Evolutionary conservation across 2,113 vertebrate species (phyloP).

Genomic region (Pteronura brasiliensis): DNA sequence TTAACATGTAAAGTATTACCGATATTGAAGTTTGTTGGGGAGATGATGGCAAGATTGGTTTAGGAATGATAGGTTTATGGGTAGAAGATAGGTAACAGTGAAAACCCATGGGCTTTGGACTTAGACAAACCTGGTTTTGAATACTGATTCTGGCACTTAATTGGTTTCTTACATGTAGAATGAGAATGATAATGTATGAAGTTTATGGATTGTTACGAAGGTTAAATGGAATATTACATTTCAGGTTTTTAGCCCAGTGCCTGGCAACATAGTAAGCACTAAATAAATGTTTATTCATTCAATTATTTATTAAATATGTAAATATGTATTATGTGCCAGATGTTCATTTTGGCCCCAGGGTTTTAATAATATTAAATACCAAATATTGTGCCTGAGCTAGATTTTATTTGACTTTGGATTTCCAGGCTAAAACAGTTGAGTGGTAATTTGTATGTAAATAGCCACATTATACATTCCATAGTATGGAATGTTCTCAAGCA

Average conservation of each 20-base stretch:
- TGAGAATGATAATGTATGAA: not conserved
- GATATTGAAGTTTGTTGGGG: not conserved
- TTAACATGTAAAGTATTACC: not conserved
- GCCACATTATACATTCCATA: not conserved
- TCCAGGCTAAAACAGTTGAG: not conserved
- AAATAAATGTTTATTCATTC: not conserved
- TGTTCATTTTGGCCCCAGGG: not conserved
- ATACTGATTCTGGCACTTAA: not conserved
- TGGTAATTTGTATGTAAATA: not conserved
- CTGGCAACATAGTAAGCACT: not conserved
- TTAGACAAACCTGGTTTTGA: not conserved
- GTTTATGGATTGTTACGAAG: not conserved
- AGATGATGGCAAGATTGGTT: not conserved
- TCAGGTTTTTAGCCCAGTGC: not conserved
- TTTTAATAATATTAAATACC: not conserved
- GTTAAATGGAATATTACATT: not conserved
- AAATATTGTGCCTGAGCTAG: not conserved
- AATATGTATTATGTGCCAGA: not conserved
- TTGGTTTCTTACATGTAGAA: not conserved
- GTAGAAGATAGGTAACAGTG: not conserved
- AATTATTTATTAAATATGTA: not conserved
- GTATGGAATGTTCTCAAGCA: not conserved
- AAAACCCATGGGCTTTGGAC: not conserved
- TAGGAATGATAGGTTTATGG: not conserved
- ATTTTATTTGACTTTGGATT: not conserved